Evolutionary conservation across 1,140 invertebrate species (phyloP).

Genomic region (Nephotettix cincticeps): DNA sequence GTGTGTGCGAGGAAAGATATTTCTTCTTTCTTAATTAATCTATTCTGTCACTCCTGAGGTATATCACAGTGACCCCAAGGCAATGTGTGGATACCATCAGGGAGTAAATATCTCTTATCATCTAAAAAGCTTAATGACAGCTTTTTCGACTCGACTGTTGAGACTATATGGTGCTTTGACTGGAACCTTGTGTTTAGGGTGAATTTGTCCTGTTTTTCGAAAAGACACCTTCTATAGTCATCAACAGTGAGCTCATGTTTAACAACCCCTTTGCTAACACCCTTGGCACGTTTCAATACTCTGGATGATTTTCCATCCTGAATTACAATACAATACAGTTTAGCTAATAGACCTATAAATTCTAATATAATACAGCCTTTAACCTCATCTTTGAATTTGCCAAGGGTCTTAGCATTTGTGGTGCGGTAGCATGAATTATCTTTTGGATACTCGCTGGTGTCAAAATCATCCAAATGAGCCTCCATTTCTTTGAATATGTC

Average conservation of each 20-base stretch:
- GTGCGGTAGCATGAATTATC: conserved; percentile 7
- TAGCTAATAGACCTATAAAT: conserved; percentile 48
- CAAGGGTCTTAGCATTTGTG: conserved; percentile 48
- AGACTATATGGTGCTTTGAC: not conserved
- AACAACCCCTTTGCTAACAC: not conserved
- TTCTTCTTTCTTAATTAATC: not conserved
- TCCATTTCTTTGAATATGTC: conserved; percentile 25
- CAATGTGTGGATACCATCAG: not conserved
- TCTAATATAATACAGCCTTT: conserved; percentile 44
- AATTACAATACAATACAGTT: conserved; percentile 47
- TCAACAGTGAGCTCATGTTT: not conserved
- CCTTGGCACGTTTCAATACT: not conserved
- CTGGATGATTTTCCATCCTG: not conserved
- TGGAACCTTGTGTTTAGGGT: not conserved
- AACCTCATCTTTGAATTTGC: conserved; percentile 53
- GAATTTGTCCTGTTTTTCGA: not conserved
- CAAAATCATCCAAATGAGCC: conserved; percentile 20
- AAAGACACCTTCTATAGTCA: not conserved
- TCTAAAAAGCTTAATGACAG: not conserved
- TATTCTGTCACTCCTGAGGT: not conserved
- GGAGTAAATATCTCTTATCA: not conserved
- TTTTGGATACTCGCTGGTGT: conserved; percentile 29
- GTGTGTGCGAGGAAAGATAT: too few species aligned
- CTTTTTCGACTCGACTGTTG: not conserved
- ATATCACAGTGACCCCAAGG: not conserved